These are phyloP conservation scores for Danio kyathit DNA, from an alignment of 2,797 vertebrate genomes.

Conservation along the genomic window DNA sequence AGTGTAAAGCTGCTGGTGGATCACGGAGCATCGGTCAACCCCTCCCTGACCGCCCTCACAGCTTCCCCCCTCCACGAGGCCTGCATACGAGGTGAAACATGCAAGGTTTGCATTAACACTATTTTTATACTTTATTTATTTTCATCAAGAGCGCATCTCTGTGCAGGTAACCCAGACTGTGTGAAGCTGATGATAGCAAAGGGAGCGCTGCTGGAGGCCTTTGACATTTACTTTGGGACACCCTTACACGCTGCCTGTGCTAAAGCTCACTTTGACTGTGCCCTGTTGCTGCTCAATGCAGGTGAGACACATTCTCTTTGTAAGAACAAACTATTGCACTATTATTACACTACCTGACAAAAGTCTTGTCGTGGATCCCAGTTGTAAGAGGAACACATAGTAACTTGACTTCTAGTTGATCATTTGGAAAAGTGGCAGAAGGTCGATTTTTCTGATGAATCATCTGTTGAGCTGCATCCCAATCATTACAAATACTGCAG, in stretches of 20 bases:
- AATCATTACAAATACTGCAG: too few relatives aligned
- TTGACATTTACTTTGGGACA: conserved; percentile 90
- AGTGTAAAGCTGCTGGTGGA: conserved; percentile 86
- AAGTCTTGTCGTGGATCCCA: too few relatives aligned
- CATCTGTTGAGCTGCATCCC: too few relatives aligned
- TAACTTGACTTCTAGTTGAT: too few relatives aligned
- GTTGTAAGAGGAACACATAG: too few relatives aligned
- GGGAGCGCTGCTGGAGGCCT: conserved; percentile 88
- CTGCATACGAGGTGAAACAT: conserved; percentile 86
- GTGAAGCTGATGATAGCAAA: conserved; percentile 85
- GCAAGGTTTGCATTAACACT: not conserved
- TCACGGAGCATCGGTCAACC: conserved; percentile 88
- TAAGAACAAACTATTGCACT: not conserved
- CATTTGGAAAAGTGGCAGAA: too few relatives aligned
- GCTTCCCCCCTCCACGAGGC: conserved; percentile 93
- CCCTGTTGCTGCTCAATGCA: conserved; percentile 84
- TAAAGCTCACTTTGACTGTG: conserved; percentile 86
- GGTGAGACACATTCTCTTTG: conserved; percentile 72
- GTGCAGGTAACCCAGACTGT: conserved; percentile 85
- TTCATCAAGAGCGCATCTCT: not conserved
- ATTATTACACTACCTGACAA: too few relatives aligned
- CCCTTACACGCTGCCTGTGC: conserved; percentile 90
- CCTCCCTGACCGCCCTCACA: conserved; percentile 84
- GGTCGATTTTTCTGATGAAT: too few relatives aligned
- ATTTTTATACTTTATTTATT: not conserved